A percentile compares a stretch with the other conserved stretches of the same genome.
phyloP scores from a whole-genome alignment of 92 coral and sea anemone genomes.

The Umimayanthus kanabou region DNA sequence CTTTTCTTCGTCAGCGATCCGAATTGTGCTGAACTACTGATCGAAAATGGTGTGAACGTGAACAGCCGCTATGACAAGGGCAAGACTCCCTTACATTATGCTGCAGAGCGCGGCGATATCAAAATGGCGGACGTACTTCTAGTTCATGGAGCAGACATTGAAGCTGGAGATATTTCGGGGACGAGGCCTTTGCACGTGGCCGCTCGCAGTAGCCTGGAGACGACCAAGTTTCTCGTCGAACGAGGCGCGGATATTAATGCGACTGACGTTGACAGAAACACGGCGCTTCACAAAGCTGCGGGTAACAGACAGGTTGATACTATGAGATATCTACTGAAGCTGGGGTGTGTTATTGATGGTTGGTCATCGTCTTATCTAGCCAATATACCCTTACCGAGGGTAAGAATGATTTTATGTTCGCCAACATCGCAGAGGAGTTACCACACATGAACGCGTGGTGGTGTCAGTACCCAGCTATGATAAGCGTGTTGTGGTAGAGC shows the following conservation, averaged over 20 bases:
- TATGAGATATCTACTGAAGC: conserved; percentile 29
- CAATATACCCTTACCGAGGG: conserved; percentile 24
- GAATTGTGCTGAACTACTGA: conserved; percentile 32
- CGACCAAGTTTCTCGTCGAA: conserved; percentile 29
- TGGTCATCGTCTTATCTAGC: conserved; percentile 40
- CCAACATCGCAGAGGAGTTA: conserved; percentile 25
- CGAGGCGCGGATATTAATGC: conserved; percentile 36
- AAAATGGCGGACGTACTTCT: conserved; percentile 36
- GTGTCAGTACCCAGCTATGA: neutral
- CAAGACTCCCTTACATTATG: conserved; percentile 32
- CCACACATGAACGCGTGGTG: neutral
- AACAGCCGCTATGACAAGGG: conserved; percentile 37
- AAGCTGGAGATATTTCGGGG: conserved; percentile 24
- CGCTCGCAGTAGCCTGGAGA: conserved; percentile 28
- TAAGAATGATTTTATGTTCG: conserved; percentile 32
- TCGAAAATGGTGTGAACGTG: conserved; percentile 17
- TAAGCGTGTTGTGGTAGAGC: neutral
- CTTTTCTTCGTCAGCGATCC: conserved; percentile 40
- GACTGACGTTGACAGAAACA: conserved; percentile 5
- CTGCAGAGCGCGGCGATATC: conserved; percentile 41
- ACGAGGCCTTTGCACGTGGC: conserved; percentile 37
- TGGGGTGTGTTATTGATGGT: conserved; percentile 33
- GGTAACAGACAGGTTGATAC: conserved; percentile 33
- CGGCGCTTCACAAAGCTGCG: conserved; percentile 40
- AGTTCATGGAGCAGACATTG: conserved; percentile 39